phyloP scores from a whole-genome alignment of 2,888 invertebrate genomes.

The Chorisops tibialis region DNA sequence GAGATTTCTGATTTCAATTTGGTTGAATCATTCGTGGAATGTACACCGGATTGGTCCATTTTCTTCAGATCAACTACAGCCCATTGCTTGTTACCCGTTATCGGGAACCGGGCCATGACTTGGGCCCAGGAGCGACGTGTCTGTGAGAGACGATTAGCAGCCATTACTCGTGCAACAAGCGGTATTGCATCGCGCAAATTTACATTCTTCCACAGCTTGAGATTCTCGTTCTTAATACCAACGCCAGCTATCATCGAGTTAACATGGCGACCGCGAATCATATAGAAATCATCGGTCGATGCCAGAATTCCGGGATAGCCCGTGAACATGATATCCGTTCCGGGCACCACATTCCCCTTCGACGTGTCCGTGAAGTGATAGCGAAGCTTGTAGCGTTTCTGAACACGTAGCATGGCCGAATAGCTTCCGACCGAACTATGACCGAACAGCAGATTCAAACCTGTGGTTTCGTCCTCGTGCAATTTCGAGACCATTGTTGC shows the following conservation, averaged over 20 bases:
- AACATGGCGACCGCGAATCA: conserved; percentile 58
- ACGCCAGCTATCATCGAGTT: conserved; percentile 72
- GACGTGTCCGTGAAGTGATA: conserved; percentile 60
- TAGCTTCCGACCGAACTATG: conserved; percentile 82
- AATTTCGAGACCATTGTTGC: conserved; percentile 48
- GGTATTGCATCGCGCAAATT: conserved; percentile 56
- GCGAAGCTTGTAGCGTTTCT: conserved; percentile 80
- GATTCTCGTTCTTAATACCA: conserved; percentile 71
- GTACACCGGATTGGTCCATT: conserved; percentile 41
- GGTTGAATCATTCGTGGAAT: conserved; percentile 38
- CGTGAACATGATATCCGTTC: conserved; percentile 69
- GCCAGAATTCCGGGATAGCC: conserved; percentile 80
- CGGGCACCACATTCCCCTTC: conserved; percentile 59
- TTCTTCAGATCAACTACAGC: conserved; percentile 71
- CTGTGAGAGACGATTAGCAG: conserved; percentile 76
- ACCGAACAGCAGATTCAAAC: conserved; percentile 63
- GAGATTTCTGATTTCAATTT: conserved; percentile 29
- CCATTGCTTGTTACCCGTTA: conserved; percentile 87
- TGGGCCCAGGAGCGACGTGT: conserved; percentile 72
- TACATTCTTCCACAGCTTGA: conserved; percentile 65
- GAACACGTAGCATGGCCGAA: conserved; percentile 74
- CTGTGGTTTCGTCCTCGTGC: conserved; percentile 23
- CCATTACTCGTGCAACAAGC: conserved; percentile 72
- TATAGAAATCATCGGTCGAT: conserved; percentile 80
- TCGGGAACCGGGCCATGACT: conserved; percentile 67